Evolutionary conservation across 2,888 invertebrate genomes (phyloP), one percentile per base, ranked within the genome.

Genomic region (Syrista parreyssii): DNA sequence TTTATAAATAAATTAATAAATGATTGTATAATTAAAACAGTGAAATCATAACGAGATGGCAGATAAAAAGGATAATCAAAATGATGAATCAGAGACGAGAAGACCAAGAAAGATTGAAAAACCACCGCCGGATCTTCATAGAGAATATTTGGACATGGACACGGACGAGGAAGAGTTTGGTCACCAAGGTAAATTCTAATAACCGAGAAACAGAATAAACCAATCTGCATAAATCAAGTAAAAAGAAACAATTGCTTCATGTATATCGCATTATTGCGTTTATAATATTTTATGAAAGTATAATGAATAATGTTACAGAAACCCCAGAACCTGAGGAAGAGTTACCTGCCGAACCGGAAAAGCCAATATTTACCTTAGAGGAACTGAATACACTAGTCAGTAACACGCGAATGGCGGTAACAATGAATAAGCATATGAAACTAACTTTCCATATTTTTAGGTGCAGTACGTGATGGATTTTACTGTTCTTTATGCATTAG

Each of bases 401-500:
- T 84, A 74, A 36, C 11, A 33, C 30, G 15, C 2, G 30, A 68
- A n/a, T 35, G 68, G 34, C 32, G 69, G 35, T 32, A n/a, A 76
- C 36, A 76, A 40, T 31, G 4, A 74, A 68, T 68, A 30, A 35
- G 11, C 11, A 55, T 23, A 23, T 23, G 23, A 23, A 55, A 23
- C 55, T 23, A 15, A 23, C 75, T 31, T 55, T 74, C 11, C 73
- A 31, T 35, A 68, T 68, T 68, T 75, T 69, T 68, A 89, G 90
- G 82, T 88, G 4, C 78, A 83, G 1, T 95, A 92, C 86, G 92
- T 96, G 23, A 94, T 95, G 91, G 92, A 92, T 68, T 94, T 96
- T 89, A 95, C 96, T 0, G 94, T 95, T 1, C 91, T 98, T 0
- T 96, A 95, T 85, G 95, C 96, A 79, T 91, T 97, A 12, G 94